Evolutionary conservation across 2,113 vertebrate genomes (phyloP), one percentile per base, ranked within the genome.

Genomic region (Corythornis cristatus): DNA sequence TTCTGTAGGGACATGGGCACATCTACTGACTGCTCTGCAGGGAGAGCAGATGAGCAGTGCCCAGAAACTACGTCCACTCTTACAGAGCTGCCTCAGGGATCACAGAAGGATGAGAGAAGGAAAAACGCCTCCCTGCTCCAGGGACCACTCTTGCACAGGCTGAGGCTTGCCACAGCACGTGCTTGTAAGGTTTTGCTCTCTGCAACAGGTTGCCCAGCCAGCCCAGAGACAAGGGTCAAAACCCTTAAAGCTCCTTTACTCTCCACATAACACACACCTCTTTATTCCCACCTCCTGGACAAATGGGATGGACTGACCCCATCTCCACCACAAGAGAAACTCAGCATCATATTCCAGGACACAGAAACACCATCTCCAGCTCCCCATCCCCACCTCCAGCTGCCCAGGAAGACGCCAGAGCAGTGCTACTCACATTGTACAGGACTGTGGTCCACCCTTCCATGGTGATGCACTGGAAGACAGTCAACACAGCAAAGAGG

Each of bases 391-490:
- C 40, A 9, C 9, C 12, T 10, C 12, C 53, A n/a, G 8, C 29
- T 37, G 48, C 60, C 58, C 53, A 42, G 23, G 35, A 45, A 40
- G 45, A 48, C 29, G 21, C 37, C 33, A 17, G 11, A 19, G 33
- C 21, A n/a, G 6, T 3, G 2, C 12, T 43, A 98, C 99, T 98
- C 93, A 99, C 99, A 31, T 99, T 99, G 97, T 99, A 99, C 93
- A 99, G 98, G 83, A 99, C 99, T 58, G 98, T 99, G 95, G 99
- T 99, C 99, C 99, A 99, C 82, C 99, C 99, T 97, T 99, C 99
- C 99, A 99, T 99, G 95, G 99, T 99, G 97, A 99, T 99, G 97
- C 99, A 99, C 97, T 99, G 99, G 98, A 99, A 99, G 96, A 99
- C 99, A 1, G 99, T 99, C 96, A 99, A 97, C 87, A 99, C 97